phyloP scores from a whole-genome alignment of 1,140 invertebrate genomes.

The Gonioctena quinquepunctata region DNA sequence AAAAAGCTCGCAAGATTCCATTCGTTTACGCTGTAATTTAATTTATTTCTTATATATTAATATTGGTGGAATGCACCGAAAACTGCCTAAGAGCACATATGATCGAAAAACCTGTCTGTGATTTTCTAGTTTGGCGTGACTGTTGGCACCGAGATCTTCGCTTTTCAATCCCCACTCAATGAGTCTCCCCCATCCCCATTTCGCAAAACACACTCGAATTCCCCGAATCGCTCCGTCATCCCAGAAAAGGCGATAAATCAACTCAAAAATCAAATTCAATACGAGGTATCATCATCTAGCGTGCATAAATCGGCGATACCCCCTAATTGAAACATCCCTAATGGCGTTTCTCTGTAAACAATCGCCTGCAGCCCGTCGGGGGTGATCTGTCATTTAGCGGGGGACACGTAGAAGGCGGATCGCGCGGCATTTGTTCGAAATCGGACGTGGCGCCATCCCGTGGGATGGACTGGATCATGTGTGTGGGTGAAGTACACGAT shows the following conservation, averaged over 20 bases:
- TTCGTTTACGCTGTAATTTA: too few relatives aligned
- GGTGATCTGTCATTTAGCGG: constrained; percentile 16
- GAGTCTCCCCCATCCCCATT: not conserved
- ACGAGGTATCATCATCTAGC: constrained; percentile 10
- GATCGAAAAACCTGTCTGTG: too few relatives aligned
- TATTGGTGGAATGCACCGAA: too few relatives aligned
- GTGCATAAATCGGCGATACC: constrained; percentile 15
- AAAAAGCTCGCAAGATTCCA: too few relatives aligned
- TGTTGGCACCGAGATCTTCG: too few relatives aligned
- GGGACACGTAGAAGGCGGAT: constrained; percentile 9
- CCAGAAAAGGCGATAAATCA: constrained; percentile 15
- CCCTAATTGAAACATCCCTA: constrained; percentile 34
- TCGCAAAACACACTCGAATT: not conserved
- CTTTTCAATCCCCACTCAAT: too few relatives aligned
- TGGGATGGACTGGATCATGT: not conserved
- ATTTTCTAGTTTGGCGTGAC: too few relatives aligned
- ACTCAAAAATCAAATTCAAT: constrained; percentile 10
- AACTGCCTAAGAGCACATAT: too few relatives aligned
- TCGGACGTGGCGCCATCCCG: constrained; percentile 4
- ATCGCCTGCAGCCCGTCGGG: constrained; percentile 21
- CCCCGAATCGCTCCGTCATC: not conserved
- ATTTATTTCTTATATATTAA: too few relatives aligned
- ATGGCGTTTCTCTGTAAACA: constrained; percentile 35
- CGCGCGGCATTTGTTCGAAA: not conserved
- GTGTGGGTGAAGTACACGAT: constrained; percentile 5